Evolutionary conservation across 2,113 vertebrate genomes (phyloP).

Genomic region (Illadopsis cleaveri): DNA sequence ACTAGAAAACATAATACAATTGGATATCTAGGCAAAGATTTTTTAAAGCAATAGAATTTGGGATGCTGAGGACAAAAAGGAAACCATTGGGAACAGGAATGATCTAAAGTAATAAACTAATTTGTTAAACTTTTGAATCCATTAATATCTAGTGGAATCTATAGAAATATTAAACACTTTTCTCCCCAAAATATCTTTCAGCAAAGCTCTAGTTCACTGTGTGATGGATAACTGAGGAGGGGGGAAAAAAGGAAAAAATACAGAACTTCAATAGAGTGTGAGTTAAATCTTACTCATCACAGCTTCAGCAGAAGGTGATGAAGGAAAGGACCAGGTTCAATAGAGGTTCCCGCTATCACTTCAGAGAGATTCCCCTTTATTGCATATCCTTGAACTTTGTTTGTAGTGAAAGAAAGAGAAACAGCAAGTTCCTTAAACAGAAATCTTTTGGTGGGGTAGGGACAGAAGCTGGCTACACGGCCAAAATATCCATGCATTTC

Average conservation of each 20-base stretch:
- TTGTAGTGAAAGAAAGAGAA: not conserved
- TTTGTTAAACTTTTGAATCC: not conserved
- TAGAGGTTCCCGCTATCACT: not conserved
- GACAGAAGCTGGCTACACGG: not conserved
- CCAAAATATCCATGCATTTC: not conserved
- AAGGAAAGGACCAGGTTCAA: not conserved
- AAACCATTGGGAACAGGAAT: not conserved
- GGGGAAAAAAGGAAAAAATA: fast-evolving
- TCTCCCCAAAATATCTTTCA: not conserved
- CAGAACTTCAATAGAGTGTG: not conserved
- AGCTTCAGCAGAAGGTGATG: not conserved
- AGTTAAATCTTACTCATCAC: not conserved
- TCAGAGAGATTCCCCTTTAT: not conserved
- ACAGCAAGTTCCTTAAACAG: not conserved
- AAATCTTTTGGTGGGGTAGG: not conserved
- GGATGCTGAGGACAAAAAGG: not conserved
- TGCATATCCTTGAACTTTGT: not conserved
- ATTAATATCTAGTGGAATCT: not conserved
- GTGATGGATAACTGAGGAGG: not conserved
- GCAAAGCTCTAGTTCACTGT: not conserved
- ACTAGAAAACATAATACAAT: not conserved
- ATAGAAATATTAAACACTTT: not conserved
- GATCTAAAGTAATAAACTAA: not conserved
- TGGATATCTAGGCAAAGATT: not conserved
- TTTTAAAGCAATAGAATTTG: not conserved